Percentiles rank a stretch among this genome's conserved stretches.
phyloP scores from a whole-genome alignment of 2,888 invertebrate species.

The Eupithecia dodoneata region DNA sequence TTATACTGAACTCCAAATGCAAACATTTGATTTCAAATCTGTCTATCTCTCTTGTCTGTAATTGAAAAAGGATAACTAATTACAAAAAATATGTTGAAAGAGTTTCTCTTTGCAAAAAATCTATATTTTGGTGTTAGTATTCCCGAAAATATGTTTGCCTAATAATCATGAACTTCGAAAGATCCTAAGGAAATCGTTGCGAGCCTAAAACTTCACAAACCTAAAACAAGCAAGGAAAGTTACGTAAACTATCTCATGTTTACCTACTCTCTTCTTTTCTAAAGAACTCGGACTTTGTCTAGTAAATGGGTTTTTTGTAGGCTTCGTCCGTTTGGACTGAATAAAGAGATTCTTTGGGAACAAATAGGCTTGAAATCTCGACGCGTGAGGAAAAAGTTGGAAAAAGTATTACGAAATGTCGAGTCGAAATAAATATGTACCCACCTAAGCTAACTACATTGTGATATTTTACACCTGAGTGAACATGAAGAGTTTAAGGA shows the following conservation, averaged over 20 bases:
- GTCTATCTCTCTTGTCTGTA: background rate
- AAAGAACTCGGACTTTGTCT: slow-evolving; percentile 4
- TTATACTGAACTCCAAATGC: background rate
- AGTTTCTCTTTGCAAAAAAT: background rate
- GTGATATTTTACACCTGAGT: too few species aligned
- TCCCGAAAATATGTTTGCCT: background rate
- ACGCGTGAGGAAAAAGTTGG: background rate
- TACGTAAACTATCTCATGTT: slow-evolving; percentile 9
- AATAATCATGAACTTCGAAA: background rate
- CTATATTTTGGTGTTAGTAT: background rate
- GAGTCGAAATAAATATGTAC: background rate
- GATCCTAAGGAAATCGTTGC: background rate
- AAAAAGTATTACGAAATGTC: background rate
- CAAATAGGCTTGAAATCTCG: background rate
- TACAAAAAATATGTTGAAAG: background rate
- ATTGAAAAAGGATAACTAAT: background rate
- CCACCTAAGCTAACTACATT: too few species aligned
- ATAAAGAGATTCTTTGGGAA: background rate
- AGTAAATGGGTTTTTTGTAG: slow-evolving; percentile 1
- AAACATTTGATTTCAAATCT: background rate
- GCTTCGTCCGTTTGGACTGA: background rate
- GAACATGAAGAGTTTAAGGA: background rate
- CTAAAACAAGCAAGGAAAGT: slow-evolving; percentile 1
- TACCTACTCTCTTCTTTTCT: background rate
- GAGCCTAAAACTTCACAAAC: background rate